These are phyloP conservation scores for Yponomeuta sedellus DNA, from an alignment of 2,888 invertebrate species.

Conservation along the genomic window DNA sequence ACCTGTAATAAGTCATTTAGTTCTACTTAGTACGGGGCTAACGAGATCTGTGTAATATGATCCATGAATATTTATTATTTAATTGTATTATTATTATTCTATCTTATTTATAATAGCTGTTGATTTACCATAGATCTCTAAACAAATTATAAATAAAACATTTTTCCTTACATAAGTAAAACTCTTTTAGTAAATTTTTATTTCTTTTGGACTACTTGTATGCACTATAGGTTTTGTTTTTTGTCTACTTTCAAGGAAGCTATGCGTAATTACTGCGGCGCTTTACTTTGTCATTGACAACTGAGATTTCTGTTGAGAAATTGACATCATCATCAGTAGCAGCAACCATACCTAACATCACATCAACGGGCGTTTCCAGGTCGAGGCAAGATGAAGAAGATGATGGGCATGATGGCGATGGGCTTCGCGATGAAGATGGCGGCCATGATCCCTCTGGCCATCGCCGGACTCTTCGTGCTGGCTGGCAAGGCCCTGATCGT, in stretches of 20 bases:
- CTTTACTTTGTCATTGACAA: not conserved
- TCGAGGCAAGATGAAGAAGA: conserved; percentile 91
- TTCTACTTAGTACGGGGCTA: no score
- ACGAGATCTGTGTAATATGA: no score
- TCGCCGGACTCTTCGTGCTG: conserved; percentile 86
- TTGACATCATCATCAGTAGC: not conserved
- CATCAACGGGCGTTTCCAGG: conserved; percentile 64
- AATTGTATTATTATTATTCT: no score
- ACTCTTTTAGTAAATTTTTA: no score
- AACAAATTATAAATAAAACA: no score
- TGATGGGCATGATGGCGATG: conserved; percentile 96
- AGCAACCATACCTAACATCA: not conserved
- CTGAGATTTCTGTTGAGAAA: not conserved
- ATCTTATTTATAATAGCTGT: no score
- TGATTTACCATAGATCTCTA: no score
- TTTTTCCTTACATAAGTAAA: no score
- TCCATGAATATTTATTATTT: no score
- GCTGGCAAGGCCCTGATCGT: conserved; percentile 92
- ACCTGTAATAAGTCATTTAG: no score
- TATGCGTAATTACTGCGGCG: not conserved
- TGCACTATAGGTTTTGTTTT: no score
- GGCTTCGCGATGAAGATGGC: conserved; percentile 90
- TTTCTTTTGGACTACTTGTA: no score
- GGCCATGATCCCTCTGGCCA: conserved; percentile 86
- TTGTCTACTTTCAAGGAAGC: not conserved